Evolutionary conservation across 2,113 vertebrate genomes (phyloP).

Genomic region (Enhydra lutris): DNA sequence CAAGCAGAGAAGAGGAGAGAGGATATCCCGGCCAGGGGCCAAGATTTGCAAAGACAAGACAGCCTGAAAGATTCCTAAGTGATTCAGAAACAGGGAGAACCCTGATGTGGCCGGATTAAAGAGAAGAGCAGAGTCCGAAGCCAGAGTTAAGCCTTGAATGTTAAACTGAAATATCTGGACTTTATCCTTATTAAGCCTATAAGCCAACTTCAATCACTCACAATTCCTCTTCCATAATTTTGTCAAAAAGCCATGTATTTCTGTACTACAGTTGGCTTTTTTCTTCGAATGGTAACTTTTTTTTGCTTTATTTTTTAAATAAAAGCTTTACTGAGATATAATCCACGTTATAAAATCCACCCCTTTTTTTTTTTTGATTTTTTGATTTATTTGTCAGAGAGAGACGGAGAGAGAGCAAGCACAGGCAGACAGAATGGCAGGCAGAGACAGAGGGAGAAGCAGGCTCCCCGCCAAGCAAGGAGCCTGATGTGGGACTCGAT

Average conservation of each 20-base stretch:
- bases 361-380: too few species aligned
- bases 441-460: too few species aligned
- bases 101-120: not conserved
- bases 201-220: not conserved
- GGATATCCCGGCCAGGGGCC: not conserved
- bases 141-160: not conserved
- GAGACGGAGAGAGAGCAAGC: too few species aligned
- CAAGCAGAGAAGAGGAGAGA: not conserved
- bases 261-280: not conserved
- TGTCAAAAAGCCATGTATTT: not conserved
- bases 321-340: not conserved
- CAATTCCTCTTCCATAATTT: not conserved
- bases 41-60: not conserved
- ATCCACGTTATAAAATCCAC: not conserved
- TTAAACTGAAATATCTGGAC: not conserved
- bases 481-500: too few species aligned
- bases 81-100: not conserved
- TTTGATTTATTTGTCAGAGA: too few species aligned
- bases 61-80: not conserved
- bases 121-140: not conserved
- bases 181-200: not conserved
- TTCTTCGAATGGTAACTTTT: not conserved
- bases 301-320: not conserved
- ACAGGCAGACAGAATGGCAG: too few species aligned
- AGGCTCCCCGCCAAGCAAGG: too few species aligned